phyloP scores from a whole-genome alignment of 2,888 invertebrate genomes.

The Epinotia ramella region DNA sequence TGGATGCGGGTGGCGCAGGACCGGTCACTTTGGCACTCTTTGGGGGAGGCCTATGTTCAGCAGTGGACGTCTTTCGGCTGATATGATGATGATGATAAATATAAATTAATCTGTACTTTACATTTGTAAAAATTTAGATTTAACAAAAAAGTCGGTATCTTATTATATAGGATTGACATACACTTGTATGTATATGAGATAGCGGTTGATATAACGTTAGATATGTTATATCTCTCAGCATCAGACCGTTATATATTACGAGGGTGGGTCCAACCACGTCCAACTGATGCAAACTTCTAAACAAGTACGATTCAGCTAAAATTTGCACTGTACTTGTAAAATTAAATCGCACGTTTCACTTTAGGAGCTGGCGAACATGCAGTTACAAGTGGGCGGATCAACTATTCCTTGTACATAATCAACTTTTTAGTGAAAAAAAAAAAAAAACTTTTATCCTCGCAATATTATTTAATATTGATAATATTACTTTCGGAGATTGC shows the following conservation, averaged over 20 bases:
- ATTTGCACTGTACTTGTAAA: slow-evolving; percentile 40
- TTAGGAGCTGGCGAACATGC: slow-evolving; percentile 29
- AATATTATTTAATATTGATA: no score
- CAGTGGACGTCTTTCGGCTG: no score
- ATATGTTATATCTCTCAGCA: not conserved
- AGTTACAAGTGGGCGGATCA: no score
- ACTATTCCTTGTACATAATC: no score
- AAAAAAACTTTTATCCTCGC: no score
- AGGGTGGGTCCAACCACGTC: not conserved
- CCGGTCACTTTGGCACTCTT: no score
- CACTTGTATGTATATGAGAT: not conserved
- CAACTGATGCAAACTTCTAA: slow-evolving; percentile 17
- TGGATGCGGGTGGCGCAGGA: no score
- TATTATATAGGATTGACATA: no score
- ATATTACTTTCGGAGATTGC: no score
- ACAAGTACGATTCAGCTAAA: slow-evolving; percentile 30
- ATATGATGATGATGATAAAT: no score
- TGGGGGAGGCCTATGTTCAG: no score
- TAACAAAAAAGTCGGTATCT: not conserved
- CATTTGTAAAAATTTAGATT: not conserved
- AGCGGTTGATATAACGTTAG: not conserved
- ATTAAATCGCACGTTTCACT: slow-evolving; percentile 36
- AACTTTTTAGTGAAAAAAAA: no score
- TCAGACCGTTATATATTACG: not conserved
- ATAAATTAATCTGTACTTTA: not conserved